phyloP scores from a whole-genome alignment of 53 echinoderm and acorn worm species.

The Echinometra lucunter region DNA sequence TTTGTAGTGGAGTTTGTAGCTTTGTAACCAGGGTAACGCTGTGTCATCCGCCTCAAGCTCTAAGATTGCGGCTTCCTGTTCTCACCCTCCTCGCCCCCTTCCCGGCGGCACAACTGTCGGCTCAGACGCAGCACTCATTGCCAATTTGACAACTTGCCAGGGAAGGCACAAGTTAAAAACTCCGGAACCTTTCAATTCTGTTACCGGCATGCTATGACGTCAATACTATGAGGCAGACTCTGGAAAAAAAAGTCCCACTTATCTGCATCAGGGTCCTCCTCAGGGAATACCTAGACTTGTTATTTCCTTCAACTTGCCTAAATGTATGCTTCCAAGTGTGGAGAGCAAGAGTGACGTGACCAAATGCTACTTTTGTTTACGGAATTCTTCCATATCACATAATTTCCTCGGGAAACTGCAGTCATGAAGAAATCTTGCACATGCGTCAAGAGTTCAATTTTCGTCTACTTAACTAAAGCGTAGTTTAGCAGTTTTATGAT shows the following conservation, averaged over 20 bases:
- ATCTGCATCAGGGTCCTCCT: not conserved
- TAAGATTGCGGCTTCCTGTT: slow-evolving; percentile 67
- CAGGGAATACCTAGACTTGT: slow-evolving; percentile 70
- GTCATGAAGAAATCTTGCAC: not conserved
- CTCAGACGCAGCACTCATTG: slow-evolving; percentile 41
- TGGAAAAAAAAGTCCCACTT: slow-evolving; percentile 39
- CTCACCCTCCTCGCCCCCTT: slow-evolving; percentile 58
- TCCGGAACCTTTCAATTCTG: slow-evolving; percentile 63
- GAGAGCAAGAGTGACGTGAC: slow-evolving; percentile 50
- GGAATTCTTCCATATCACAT: slow-evolving; percentile 19
- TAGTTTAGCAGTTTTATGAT: not conserved
- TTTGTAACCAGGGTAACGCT: slow-evolving; percentile 63
- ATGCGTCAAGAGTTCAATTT: slow-evolving; percentile 18
- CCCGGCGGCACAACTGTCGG: slow-evolving; percentile 69
- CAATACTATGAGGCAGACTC: slow-evolving; percentile 42
- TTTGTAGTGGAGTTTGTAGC: slow-evolving; percentile 56
- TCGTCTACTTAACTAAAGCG: not conserved
- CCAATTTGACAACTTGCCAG: slow-evolving; percentile 65
- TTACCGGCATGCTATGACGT: slow-evolving; percentile 56
- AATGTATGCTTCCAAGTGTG: slow-evolving; percentile 28
- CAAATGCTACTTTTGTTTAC: slow-evolving; percentile 49
- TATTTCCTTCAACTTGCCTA: slow-evolving; percentile 49
- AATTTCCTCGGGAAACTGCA: slow-evolving; percentile 53
- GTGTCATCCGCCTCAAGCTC: slow-evolving; percentile 62
- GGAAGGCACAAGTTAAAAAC: slow-evolving; percentile 35